These are phyloP conservation scores for Myiagra hebetior DNA, from an alignment of 2,113 vertebrate species.

Conservation along the genomic window DNA sequence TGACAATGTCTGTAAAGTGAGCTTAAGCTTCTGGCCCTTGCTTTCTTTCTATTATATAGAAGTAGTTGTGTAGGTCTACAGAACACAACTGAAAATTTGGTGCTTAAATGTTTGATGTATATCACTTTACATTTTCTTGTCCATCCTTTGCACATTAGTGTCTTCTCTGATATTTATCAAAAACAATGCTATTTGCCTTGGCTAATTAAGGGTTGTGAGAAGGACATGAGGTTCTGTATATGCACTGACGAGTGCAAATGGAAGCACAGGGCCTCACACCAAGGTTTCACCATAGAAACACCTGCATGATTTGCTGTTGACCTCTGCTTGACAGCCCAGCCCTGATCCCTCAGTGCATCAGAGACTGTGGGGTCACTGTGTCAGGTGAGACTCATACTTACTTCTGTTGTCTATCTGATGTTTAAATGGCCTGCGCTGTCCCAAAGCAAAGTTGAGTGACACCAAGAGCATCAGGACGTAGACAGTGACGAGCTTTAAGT, in stretches of 20 bases:
- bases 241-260: neutral
- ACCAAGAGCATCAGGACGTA: constrained; percentile 77
- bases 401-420: constrained; percentile 90
- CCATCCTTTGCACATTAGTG: neutral
- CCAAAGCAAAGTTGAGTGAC: constrained; percentile 69
- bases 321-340: neutral
- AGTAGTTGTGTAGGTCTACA: neutral
- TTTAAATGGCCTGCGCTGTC: constrained; percentile 77
- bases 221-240: neutral
- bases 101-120: neutral
- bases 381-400: constrained; percentile 66
- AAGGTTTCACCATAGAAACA: neutral
- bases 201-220: neutral
- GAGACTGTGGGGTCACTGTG: fast-evolving
- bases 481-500: constrained; percentile 63
- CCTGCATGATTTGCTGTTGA: neutral
- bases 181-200: neutral
- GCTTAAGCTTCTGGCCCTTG: neutral
- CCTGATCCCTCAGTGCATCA: neutral
- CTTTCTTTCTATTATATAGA: neutral
- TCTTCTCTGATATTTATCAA: neutral
- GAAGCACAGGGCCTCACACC: neutral
- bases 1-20: neutral
- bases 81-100: neutral
- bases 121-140: neutral